Conservation (phyloP, 2,113 vertebrate species). For the Coryphaenoides rupestris region DNA sequence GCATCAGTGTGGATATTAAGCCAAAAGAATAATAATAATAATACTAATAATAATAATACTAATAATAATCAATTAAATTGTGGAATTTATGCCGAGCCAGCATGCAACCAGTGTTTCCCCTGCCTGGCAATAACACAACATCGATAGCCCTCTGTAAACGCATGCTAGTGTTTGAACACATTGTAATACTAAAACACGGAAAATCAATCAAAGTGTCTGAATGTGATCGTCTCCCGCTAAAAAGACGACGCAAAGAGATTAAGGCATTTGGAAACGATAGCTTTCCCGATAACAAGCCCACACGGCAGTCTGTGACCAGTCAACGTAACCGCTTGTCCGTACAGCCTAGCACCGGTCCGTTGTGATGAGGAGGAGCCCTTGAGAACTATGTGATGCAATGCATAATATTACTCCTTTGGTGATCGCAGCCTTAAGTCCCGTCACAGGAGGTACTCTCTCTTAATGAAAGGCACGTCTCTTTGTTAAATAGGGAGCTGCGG, state of each 20-base stretch:
- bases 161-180: constrained; percentile 19
- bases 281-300: constrained; percentile 33
- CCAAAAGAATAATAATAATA: too few relatives aligned
- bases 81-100: neutral
- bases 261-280: constrained; percentile 51
- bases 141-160: too few relatives aligned
- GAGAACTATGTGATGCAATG: constrained; percentile 12
- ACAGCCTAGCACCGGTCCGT: constrained; percentile 1
- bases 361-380: constrained; percentile 48
- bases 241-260: constrained; percentile 43
- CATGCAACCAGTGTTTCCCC: neutral
- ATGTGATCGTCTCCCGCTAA: neutral
- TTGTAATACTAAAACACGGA: constrained; percentile 16
- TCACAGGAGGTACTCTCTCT: neutral
- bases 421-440: neutral
- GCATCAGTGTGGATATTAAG: too few relatives aligned
- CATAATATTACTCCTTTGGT: constrained; percentile 4
- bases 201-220: constrained; percentile 10
- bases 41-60: too few relatives aligned
- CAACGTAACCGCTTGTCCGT: constrained; percentile 26
- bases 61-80: neutral
- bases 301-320: constrained; percentile 14
- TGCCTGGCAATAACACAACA: too few relatives aligned
- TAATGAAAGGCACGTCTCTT: neutral
- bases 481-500: constrained; percentile 8